Conservation (phyloP, 2,888 invertebrate genomes). For the Drosophila silvestris region DNA sequence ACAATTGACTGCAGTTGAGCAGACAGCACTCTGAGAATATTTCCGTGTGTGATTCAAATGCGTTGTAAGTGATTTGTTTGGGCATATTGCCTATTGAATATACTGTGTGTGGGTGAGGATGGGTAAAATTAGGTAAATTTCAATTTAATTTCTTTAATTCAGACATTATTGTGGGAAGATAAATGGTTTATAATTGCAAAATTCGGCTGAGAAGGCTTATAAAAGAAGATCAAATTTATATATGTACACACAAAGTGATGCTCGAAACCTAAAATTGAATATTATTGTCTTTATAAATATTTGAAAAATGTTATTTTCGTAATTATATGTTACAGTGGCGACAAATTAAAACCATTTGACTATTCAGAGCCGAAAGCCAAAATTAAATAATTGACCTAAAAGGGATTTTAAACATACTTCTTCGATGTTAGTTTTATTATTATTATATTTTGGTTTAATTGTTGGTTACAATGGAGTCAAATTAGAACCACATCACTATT, state of each 20-base stretch:
- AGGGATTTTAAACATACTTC: background rate
- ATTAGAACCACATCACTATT: background rate
- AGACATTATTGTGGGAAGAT: background rate
- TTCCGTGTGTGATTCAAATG: constrained; percentile 57
- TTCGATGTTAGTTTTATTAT: background rate
- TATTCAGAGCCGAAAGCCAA: background rate
- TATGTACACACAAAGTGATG: background rate
- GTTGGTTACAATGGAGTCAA: background rate
- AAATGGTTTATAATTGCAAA: background rate
- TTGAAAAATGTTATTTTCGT: background rate
- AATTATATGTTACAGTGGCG: background rate
- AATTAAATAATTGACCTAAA: background rate
- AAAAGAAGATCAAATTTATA: background rate
- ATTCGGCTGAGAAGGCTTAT: background rate
- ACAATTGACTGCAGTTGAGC: constrained; percentile 22
- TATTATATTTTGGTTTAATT: background rate
- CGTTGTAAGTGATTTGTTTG: constrained; percentile 52
- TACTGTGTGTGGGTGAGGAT: background rate
- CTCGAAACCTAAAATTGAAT: background rate
- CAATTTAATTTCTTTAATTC: constrained; percentile 3
- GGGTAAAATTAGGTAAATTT: constrained; percentile 20
- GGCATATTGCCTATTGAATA: constrained; percentile 31
- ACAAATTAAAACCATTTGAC: background rate
- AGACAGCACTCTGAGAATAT: constrained; percentile 45
- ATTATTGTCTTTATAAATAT: background rate